A percentile compares a stretch with the other conserved stretches of the same genome.
Evolutionary conservation across 2,113 vertebrate species (phyloP).

Genomic region (Hippopotamus amphibius): DNA sequence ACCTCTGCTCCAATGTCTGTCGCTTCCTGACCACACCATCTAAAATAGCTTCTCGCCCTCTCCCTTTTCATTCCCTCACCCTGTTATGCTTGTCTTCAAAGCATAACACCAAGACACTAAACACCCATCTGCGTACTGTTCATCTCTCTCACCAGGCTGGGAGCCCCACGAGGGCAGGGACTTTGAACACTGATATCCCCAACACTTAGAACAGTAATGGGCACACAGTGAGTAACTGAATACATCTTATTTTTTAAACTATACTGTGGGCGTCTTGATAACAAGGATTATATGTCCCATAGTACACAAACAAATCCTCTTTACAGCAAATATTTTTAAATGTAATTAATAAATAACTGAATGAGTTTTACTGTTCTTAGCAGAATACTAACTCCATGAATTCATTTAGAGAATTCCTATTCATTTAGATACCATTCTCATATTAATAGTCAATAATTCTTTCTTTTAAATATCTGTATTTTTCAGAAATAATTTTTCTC

Average conservation of each 20-base stretch:
- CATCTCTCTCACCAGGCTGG: not conserved
- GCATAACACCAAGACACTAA: not conserved
- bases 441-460: not conserved
- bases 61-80: not conserved
- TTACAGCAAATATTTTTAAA: not conserved
- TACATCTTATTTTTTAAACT: slow-evolving; percentile 1
- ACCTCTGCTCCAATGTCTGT: not conserved
- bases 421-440: not conserved
- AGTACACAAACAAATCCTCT: not conserved
- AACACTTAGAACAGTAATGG: not conserved
- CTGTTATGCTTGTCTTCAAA: not conserved
- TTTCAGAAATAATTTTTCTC: not conserved
- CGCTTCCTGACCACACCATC: not conserved
- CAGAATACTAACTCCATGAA: not conserved
- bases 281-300: not conserved
- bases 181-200: not conserved
- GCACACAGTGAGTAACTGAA: not conserved
- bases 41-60: not conserved
- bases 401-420: not conserved
- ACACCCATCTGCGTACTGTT: not conserved
- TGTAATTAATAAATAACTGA: slow-evolving; percentile 1
- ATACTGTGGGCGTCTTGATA: not conserved
- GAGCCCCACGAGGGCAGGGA: not conserved
- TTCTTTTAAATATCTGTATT: not conserved
- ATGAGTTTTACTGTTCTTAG: not conserved